Evolutionary conservation across 1,140 invertebrate species (phyloP).

Genomic region (Amyelois transitella): DNA sequence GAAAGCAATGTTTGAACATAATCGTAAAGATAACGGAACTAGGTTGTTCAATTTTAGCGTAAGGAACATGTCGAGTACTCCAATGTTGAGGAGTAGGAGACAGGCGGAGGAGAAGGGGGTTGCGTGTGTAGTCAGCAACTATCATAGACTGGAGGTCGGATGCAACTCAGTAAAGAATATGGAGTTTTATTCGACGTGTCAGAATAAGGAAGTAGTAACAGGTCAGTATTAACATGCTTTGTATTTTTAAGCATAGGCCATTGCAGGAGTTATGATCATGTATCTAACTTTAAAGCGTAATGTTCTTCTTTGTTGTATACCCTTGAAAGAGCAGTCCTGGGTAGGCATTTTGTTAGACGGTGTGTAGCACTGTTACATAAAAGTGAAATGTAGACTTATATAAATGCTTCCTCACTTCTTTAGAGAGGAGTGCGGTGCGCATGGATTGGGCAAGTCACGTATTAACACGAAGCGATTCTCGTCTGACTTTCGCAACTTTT

Average conservation of each 20-base stretch:
- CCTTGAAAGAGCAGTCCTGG: too few relatives aligned
- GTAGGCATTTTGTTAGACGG: too few relatives aligned
- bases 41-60: slow-evolving; percentile 68
- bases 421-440: too few relatives aligned
- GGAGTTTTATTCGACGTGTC: slow-evolving; percentile 84
- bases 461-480: too few relatives aligned
- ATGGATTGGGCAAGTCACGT: too few relatives aligned
- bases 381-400: too few relatives aligned
- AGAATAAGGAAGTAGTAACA: slow-evolving; percentile 75
- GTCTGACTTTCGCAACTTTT: too few relatives aligned
- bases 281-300: too few relatives aligned
- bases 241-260: neutral
- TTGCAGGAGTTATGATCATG: too few relatives aligned
- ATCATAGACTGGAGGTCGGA: slow-evolving; percentile 80
- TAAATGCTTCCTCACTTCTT: too few relatives aligned
- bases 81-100: slow-evolving; percentile 46
- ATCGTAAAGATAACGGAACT: slow-evolving; percentile 57
- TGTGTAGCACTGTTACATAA: too few relatives aligned
- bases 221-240: slow-evolving; percentile 36
- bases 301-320: too few relatives aligned
- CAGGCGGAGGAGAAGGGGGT: slow-evolving; percentile 44
- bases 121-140: slow-evolving; percentile 56
- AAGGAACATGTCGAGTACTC: slow-evolving; percentile 58
- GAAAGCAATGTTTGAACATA: slow-evolving; percentile 44
- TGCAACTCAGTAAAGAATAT: slow-evolving; percentile 82